Evolutionary conservation across 37 sponge, comb jelly and placozoan species (phyloP).

Genomic region (Hexactinellida sp.): DNA sequence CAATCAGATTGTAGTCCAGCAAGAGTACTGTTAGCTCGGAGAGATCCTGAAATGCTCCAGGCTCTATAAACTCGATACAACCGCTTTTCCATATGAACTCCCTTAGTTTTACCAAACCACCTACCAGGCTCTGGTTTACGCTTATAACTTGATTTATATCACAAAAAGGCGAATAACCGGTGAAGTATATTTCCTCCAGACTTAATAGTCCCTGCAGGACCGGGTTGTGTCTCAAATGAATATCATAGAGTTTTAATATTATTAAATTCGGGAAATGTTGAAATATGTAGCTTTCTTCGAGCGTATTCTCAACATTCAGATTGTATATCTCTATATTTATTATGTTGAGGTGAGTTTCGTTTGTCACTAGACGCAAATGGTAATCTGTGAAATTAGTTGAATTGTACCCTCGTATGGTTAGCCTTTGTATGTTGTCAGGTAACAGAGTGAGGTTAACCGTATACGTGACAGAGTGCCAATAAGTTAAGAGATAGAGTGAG

Average conservation of each 20-base stretch:
- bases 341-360: background rate
- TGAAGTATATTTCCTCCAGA: background rate
- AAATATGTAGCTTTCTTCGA: background rate
- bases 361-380: background rate
- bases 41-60: background rate
- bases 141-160: background rate
- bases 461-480: background rate
- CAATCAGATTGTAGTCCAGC: background rate
- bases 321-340: background rate
- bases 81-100: background rate
- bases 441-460: background rate
- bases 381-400: background rate
- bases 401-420: background rate
- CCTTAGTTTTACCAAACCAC: background rate
- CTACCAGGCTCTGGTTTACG: background rate
- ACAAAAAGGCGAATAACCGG: background rate
- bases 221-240: background rate
- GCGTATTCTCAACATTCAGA: background rate
- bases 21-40: background rate
- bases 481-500: background rate
- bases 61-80: background rate
- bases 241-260: background rate
- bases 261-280: background rate
- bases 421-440: background rate
- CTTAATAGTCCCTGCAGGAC: background rate